Evolutionary conservation across 2,888 invertebrate species (phyloP), one percentile per base, ranked within the genome.

Genomic region (Gryllus longicercus): DNA sequence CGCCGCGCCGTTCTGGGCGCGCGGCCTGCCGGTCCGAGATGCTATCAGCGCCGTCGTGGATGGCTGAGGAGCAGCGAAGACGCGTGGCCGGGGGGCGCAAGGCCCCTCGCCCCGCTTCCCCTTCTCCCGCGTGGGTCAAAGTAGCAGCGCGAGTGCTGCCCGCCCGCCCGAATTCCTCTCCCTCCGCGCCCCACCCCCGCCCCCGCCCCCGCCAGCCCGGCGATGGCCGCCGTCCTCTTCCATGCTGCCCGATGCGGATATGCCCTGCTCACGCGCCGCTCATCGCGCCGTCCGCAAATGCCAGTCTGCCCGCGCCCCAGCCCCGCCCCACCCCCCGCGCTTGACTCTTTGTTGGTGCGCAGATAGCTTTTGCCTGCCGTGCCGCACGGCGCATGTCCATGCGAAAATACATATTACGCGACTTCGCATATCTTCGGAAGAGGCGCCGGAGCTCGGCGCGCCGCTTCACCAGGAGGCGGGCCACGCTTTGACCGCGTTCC

Each of bases 31-130:
- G 63, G n/a, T 14, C 63, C 16, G 63, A 63, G 63, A 63, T 63
- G 63, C 16, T 63, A 63, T 63, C 63, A 63, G 63, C 63, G n/a
- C 63, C 63, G 63, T 63, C 63, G 63, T 63, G 63, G 63, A 63
- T 63, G 63, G 63, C 63, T 63, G 63, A 63, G 63, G 63, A 63
- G 63, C 63, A n/a, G 12, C 63, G 63, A n/a, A 14, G 63, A 63
- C 63, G 63, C 63, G 63, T 63, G 63, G 63, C 63, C 63, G 16
- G 16, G 18, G 63, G 63, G 63, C 63, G 14, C 63, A 4, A 8
- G 63, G 63, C 63, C n/a, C 16, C 63, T 63, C 63, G 14, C 14
- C 63, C 18, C 63, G 16, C 63, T 8, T 18, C 18, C 63, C 14
- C 63, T 18, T 2, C 63, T 3, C 14, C 63, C 63, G 63, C 63